Base-by-base conservation (phyloP, 2,888 invertebrate species). In the Eumerus sabulonum region DNA sequence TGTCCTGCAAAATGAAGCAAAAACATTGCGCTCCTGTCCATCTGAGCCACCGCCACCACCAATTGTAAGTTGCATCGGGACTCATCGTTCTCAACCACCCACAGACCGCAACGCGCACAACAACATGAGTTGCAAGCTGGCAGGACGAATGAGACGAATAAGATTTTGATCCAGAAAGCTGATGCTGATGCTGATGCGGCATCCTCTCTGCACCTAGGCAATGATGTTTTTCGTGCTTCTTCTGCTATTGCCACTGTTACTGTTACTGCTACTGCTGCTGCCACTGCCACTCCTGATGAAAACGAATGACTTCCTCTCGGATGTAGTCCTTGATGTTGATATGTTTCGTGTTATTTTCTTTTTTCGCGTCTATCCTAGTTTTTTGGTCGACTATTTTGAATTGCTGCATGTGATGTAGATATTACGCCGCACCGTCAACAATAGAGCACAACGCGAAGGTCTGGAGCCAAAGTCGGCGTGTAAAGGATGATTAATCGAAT, bases 401-500 rank as follows among this genome's bases (percentile, higher is more conserved):
- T 27, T 60, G 59, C 44, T 68, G 63, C 68, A 64, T 74, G 60
- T 54, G 64, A 79, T 70, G 64, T 68, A 68, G 79, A 74, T 79
- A 79, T 79, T 79, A 68, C 68, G 74, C 79, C 79, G 27, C 27
- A 74, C 57, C 67, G 63, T 11, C 63, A 77, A 67, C 72, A 63
- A 9, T 9, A 9, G n/a, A 57, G 48, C 59, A 7, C 27, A 27
- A 27, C 7, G 27, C 7, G 27, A 27, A 27, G 27, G 27, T 4
- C 3, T 27, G 27, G 72, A 66, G 45, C 64, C 60, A 51, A 17
- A 27, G 27, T 2, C 57, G 53, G 62, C 47, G 63, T 76, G 70
- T 72, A 72, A 72, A 67, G 74, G 63, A 79, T 79, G 79, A 79
- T 79, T 79, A 79, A 79, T 79, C 79, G 79, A 79, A 79, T 79